Percentiles rank a stretch among this genome's conserved stretches.
These are phyloP conservation scores for Galemys pyrenaicus DNA, from an alignment of 2,113 vertebrate species.

Conservation along the genomic window DNA sequence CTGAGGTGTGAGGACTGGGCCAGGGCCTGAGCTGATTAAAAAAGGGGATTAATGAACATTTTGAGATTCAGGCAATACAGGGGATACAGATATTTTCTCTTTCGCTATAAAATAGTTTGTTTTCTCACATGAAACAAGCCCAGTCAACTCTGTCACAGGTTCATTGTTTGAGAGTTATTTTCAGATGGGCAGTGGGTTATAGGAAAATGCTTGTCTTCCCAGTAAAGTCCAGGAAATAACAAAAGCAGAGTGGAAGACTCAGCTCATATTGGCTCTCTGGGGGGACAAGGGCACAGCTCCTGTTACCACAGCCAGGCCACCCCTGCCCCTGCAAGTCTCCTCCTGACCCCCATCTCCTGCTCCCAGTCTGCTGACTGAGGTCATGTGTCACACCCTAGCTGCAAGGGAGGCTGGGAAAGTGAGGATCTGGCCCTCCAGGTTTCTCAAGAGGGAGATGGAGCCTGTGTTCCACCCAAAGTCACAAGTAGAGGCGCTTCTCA, in stretches of 20 bases:
- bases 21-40: neutral
- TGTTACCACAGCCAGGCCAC: neutral
- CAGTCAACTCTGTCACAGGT: neutral
- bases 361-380: too few relatives aligned
- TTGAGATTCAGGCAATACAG: neutral
- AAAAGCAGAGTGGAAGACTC: fast-evolving
- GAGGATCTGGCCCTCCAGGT: neutral
- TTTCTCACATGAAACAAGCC: neutral
- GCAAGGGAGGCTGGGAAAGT: neutral
- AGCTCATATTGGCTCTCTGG: fast-evolving
- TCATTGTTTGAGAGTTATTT: neutral
- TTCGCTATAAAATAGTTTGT: neutral
- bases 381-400: neutral
- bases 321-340: neutral
- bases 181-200: too few relatives aligned
- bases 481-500: neutral
- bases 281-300: neutral
- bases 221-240: neutral
- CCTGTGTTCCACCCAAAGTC: neutral
- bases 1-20: neutral
- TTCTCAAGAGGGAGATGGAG: neutral
- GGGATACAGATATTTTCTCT: neutral
- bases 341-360: too few relatives aligned
- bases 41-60: neutral
- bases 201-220: neutral